Conservation (phyloP, 2,113 vertebrate species). For the Athene cunicularia region DNA sequence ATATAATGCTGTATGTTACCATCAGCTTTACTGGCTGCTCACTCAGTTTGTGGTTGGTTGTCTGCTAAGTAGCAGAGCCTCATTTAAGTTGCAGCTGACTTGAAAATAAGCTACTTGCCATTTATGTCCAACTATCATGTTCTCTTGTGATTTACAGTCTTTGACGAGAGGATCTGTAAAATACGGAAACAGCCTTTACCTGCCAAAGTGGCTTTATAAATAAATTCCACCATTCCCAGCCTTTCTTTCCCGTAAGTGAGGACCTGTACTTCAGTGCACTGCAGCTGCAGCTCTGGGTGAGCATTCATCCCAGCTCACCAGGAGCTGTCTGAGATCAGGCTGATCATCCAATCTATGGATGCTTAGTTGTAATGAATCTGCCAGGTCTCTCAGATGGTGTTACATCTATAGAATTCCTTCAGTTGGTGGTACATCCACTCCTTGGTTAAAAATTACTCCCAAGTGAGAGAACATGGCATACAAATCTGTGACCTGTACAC, state of each 20-base stretch:
- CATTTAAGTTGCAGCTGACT: background rate
- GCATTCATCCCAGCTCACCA: background rate
- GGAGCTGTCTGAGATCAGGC: background rate
- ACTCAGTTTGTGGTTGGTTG: background rate
- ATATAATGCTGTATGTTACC: background rate
- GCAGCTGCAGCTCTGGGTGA: background rate
- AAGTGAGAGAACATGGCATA: background rate
- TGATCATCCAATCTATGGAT: background rate
- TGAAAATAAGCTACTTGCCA: background rate
- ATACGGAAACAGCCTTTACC: background rate
- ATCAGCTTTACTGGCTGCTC: background rate
- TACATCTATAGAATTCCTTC: background rate
- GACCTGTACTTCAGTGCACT: background rate
- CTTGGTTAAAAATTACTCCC: background rate
- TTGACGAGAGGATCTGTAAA: background rate
- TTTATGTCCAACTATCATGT: background rate
- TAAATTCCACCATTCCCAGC: background rate
- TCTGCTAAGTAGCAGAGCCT: background rate
- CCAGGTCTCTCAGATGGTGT: background rate
- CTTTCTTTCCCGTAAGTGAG: background rate
- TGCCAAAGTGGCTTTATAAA: background rate
- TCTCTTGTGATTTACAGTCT: background rate
- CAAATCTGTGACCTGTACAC: background rate
- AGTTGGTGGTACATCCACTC: background rate
- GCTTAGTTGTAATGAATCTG: background rate